Evolutionary conservation across 2,113 vertebrate genomes (phyloP), one percentile per base, ranked within the genome.

Genomic region (Stegastes partitus): DNA sequence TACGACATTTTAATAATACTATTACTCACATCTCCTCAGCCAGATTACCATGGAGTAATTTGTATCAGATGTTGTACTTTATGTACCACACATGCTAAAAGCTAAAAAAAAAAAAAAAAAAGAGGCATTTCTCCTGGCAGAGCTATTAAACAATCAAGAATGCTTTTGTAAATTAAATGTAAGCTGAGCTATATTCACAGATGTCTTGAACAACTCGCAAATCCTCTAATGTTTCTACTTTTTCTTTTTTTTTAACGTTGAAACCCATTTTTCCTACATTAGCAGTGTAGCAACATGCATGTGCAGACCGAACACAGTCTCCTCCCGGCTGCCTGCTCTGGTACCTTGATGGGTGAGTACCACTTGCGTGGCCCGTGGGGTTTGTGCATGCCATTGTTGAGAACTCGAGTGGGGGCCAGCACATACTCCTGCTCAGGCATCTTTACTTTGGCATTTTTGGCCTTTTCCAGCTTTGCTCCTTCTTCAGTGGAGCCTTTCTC

Each of bases 291-390:
- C 25, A 68, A 28, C 44, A 12, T 44, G 34, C 57, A 64, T 74
- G 55, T 71, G 42, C 39, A 45, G 22, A 69, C 21, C 56, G 68
- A 51, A 56, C 19, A 14, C 34, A 18, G 44, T 58, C 56, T 65
- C 26, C 53, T 61, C 31, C 57, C 28, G 57, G 22, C 37, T 67
- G 25, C 23, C 31, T 1, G 5, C 28, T 39, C 1, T 6, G 15
- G 1, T 75, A 99, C 98, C 97, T 99, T 97, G 84, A 99, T 99
- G 0, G 98, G 98, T 0, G 98, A 98, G 88, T 98, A 99, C 98
- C 98, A 99, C 95, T 96, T 98, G 6, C 85, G 94, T 0, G 96
- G 95, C 1, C 95, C 95, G 0, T 86, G 93, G 1, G 95, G 92
- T 82, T 92, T 95, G 11, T 95, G 95, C 94, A 96, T 92, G 81